Evolutionary conservation across 2,113 vertebrate genomes (phyloP), one percentile per base, ranked within the genome.

Genomic region (Arenaria interpres): DNA sequence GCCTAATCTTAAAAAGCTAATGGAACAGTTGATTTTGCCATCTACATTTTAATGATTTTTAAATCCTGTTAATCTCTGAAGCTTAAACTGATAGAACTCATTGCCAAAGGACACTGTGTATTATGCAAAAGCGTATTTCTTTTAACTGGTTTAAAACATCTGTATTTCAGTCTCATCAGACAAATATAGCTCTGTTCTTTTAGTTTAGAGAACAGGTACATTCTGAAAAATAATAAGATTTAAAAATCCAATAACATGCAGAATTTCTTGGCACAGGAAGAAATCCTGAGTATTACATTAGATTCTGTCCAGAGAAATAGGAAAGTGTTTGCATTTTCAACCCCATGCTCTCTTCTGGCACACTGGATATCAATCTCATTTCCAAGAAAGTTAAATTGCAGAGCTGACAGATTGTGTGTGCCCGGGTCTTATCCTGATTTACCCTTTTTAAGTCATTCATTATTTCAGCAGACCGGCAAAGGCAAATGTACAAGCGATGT

Each of bases 101-200:
- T 30, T 90, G 62, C 35, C 86, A 85, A 92, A 88, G 37, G 66
- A 79, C 7, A 41, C 30, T 35, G 17, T 20, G 39, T 69, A 39
- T 56, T 74, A 77, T 57, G 78, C 11, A 33, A 80, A 91, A 63
- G 37, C 19, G 6, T 56, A 64, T 64, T 90, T 93, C 85, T 82
- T 76, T 94, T 82, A 76, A 95, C 41, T 46, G 32, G n/a, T 48
- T 67, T 96, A 53, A 96, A 74, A 90, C 85, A 78, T 3, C 37
- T 87, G 68, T 66, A 88, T 86, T 83, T 69, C 59, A 89, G 14
- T 85, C 51, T 72, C 54, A 35, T 59, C 20, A 50, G n/a, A 67
- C 76, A 68, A 51, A 22, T 83, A 20, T 6, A 67, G 28, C 35
- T 80, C 71, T 93, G n/a, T 27, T 77, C 25, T 72, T 91, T 37